Evolutionary conservation across 2,888 invertebrate genomes (phyloP).

Genomic region (Polydrusus pterygomalis): DNA sequence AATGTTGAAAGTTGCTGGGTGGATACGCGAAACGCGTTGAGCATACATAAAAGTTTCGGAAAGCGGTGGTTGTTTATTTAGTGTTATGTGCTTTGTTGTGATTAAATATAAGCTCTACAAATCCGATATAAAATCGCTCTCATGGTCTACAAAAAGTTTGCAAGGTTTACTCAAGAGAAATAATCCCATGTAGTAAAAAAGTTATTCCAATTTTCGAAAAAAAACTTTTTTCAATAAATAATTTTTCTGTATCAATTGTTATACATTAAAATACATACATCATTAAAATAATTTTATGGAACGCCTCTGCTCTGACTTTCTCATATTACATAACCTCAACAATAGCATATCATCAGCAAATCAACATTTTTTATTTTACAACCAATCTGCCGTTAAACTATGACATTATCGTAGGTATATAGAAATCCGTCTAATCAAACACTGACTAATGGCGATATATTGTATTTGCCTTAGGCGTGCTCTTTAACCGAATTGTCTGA

Average conservation of each 20-base stretch:
- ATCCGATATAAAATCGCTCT: constrained; percentile 23
- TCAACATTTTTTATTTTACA: neutral
- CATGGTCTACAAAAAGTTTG: constrained; percentile 13
- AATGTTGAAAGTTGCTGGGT: constrained; percentile 49
- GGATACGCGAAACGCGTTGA: constrained; percentile 49
- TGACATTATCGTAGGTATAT: constrained; percentile 4
- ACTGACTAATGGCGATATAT: constrained; percentile 28
- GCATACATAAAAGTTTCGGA: constrained; percentile 44
- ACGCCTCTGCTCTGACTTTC: no score
- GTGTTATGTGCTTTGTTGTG: constrained; percentile 26
- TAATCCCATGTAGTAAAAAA: neutral
- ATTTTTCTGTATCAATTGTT: no score
- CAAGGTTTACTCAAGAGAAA: neutral
- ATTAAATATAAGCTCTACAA: constrained; percentile 29
- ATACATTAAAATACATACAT: no score
- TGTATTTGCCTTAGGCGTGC: constrained; percentile 18
- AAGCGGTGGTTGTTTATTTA: constrained; percentile 29
- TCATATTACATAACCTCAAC: neutral
- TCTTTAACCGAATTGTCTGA: constrained; percentile 33
- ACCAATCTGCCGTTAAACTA: neutral
- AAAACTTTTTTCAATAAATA: no score
- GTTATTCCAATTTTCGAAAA: neutral
- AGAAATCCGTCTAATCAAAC: constrained; percentile 25
- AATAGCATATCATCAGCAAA: neutral
- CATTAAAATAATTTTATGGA: no score